Evolutionary conservation across 1,140 invertebrate species (phyloP).

Genomic region (Oreohelix idahoensis): DNA sequence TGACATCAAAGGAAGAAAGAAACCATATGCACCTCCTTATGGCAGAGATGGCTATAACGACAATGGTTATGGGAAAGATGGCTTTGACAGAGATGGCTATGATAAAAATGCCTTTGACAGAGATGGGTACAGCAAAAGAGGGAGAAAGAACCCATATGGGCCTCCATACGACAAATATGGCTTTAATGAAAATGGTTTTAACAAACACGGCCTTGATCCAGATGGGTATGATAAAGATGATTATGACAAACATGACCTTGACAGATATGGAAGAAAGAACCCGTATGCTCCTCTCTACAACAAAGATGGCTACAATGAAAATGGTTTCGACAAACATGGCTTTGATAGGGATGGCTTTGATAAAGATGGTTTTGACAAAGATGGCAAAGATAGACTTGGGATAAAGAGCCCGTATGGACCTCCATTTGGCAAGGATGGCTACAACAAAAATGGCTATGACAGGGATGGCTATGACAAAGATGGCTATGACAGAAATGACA

Average conservation of each 20-base stretch:
- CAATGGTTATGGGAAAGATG: not conserved
- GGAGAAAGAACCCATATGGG: not conserved
- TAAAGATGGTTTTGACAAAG: constrained; percentile 5
- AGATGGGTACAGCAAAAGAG: not conserved
- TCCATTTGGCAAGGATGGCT: not conserved
- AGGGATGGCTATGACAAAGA: constrained; percentile 1
- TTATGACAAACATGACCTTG: not conserved
- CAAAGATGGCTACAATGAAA: not conserved
- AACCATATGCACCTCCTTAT: not conserved
- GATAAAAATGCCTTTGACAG: constrained; percentile 10
- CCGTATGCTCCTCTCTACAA: not conserved
- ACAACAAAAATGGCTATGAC: not conserved
- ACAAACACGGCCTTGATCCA: constrained; percentile 4
- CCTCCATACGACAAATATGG: not conserved
- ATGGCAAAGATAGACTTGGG: not conserved
- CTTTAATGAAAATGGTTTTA: constrained; percentile 2
- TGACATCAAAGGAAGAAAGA: constrained; percentile 9
- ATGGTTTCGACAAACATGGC: constrained; percentile 9
- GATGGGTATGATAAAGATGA: constrained; percentile 6
- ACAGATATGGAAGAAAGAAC: not conserved
- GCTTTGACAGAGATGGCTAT: constrained; percentile 7
- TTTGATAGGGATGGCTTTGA: not conserved
- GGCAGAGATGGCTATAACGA: not conserved
- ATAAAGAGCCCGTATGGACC: not conserved
- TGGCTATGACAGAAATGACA: not conserved